phyloP scores from a whole-genome alignment of 2,113 vertebrate genomes.

The Emydocephalus ijimae region DNA sequence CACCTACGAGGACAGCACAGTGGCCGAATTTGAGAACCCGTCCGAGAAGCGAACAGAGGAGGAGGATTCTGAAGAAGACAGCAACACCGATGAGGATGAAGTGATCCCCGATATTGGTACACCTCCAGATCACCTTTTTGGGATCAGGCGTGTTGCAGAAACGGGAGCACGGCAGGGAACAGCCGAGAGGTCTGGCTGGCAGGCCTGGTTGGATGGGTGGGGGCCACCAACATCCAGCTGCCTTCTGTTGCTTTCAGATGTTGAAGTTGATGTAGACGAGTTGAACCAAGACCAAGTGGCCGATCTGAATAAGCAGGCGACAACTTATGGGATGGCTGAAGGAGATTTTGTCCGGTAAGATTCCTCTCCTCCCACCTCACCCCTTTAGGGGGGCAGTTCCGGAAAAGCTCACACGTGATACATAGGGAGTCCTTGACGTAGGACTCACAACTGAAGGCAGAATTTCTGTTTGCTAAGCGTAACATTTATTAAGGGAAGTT shows the following conservation, averaged over 20 bases:
- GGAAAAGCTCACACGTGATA: accelerated
- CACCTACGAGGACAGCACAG: constrained; percentile 93
- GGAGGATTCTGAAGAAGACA: constrained; percentile 87
- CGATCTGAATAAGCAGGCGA: constrained; percentile 92
- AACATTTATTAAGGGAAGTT: too few relatives aligned
- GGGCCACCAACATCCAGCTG: not conserved
- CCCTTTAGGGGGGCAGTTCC: not conserved
- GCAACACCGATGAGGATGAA: constrained; percentile 92
- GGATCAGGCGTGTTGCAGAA: too few relatives aligned
- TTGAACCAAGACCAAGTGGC: constrained; percentile 87
- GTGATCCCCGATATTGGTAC: constrained; percentile 94
- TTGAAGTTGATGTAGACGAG: constrained; percentile 94
- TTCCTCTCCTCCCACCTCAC: too few relatives aligned
- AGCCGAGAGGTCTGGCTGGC: too few relatives aligned
- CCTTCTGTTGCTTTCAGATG: constrained; percentile 72
- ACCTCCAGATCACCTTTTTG: constrained; percentile 22
- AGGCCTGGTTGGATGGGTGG: not conserved
- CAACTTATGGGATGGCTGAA: constrained; percentile 91
- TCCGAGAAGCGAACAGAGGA: constrained; percentile 80
- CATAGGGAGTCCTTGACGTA: too few relatives aligned
- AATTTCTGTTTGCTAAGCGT: too few relatives aligned
- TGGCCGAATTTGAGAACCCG: constrained; percentile 77
- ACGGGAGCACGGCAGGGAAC: too few relatives aligned
- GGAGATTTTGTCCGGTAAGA: constrained; percentile 91
- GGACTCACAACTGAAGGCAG: too few relatives aligned